Evolutionary conservation across 2,113 vertebrate species (phyloP), one percentile per base, ranked within the genome.

Genomic region (Dascyllus trimaculatus): DNA sequence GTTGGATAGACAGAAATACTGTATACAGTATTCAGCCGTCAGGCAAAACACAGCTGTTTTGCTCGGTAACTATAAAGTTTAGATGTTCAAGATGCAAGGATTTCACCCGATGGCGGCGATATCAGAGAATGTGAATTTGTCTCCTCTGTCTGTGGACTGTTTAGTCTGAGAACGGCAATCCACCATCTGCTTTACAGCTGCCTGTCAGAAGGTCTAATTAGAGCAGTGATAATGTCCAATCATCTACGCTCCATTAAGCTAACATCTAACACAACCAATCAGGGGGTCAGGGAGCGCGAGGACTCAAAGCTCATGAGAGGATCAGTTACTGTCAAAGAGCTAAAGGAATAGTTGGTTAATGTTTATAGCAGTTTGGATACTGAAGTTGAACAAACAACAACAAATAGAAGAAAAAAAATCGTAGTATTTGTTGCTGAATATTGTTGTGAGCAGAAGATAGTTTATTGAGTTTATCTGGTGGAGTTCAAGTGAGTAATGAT

Each of bases 111-210:
- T 56, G 66, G 56, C 63, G 22, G 32, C 9, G 18, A 46, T 85
- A 84, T 84, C 64, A 5, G 59, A 67, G 54, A 51, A 80, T 69
- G 64, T 35, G 79, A 67, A 81, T 75, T 29, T 1, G 71, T 81
- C 85, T 90, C 75, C 84, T 75, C 58, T 63, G 73, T 45, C 63
- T 79, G 73, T 63, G 60, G 11, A 66, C 76, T 91, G 92, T 93
- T 92, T 91, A 91, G 92, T 93, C 92, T 92, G 82, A 65, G 79
- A 38, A 75, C 79, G 67, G 10, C 59, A 52, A 63, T 75, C 61
- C 68, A 8, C 79, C 89, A 93, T 93, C 86, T 93, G 90, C 79
- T 64, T 32, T 77, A 89, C 89, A 93, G 86, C 87, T 90, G 91
- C 75, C 65, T 74, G 65, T 53, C 65, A 51, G 26, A 70, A 15